These are phyloP conservation scores for Siniperca scherzeri DNA, from an alignment of 2,797 vertebrate species.

Conservation along the genomic window DNA sequence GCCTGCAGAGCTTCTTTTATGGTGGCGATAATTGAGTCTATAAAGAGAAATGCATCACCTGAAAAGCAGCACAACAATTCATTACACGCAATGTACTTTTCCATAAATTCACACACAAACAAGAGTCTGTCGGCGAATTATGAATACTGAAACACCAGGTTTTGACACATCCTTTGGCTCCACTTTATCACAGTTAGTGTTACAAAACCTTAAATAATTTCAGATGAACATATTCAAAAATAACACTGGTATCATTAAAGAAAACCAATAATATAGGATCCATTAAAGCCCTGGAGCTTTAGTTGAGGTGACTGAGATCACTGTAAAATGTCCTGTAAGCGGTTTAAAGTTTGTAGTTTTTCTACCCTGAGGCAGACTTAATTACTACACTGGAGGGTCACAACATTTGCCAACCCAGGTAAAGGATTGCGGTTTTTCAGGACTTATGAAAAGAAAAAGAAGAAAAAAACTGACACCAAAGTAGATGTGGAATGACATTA, in stretches of 20 bases:
- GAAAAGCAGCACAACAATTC: slow-evolving; percentile 84
- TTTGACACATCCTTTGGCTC: slow-evolving; percentile 14
- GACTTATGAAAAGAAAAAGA: slow-evolving; percentile 13
- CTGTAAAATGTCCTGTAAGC: slow-evolving; percentile 27
- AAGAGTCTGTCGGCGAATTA: slow-evolving; percentile 22
- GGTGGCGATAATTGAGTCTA: slow-evolving; percentile 85
- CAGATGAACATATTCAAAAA: slow-evolving; percentile 25
- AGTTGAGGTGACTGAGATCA: slow-evolving; percentile 17
- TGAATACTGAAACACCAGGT: neutral
- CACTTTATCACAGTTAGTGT: neutral
- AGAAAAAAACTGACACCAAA: neutral
- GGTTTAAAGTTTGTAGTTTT: slow-evolving; percentile 25
- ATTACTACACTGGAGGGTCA: slow-evolving; percentile 29
- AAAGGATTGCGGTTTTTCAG: slow-evolving; percentile 7
- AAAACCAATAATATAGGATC: slow-evolving; percentile 5
- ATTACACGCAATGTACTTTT: slow-evolving; percentile 79
- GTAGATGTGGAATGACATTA: slow-evolving; percentile 1
- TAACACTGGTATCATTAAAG: slow-evolving; percentile 15
- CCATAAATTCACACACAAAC: slow-evolving; percentile 83
- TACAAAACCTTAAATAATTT: neutral
- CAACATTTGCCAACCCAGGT: slow-evolving; percentile 11
- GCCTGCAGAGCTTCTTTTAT: slow-evolving; percentile 81
- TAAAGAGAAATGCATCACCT: slow-evolving; percentile 82
- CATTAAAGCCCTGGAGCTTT: slow-evolving; percentile 7
- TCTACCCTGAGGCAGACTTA: slow-evolving; percentile 16